Conservation (phyloP, 2,888 invertebrate genomes). For the Caenorhabditis parvicauda region DNA sequence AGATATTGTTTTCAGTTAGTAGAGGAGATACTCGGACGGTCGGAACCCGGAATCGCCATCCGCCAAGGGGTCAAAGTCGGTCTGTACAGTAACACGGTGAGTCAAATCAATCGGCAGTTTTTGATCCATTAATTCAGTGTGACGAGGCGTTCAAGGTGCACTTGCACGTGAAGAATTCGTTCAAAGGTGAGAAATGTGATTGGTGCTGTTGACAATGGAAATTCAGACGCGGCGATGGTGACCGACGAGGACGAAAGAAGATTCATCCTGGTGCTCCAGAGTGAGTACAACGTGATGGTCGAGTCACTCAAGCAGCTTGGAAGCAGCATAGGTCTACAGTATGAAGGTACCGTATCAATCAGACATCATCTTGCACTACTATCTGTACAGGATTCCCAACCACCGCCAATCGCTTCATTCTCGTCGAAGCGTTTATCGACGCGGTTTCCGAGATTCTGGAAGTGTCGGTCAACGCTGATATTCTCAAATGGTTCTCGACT, state of each 20-base stretch:
- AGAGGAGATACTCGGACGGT: constrained; percentile 42
- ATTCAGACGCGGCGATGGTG: constrained; percentile 19
- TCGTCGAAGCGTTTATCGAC: constrained; percentile 46
- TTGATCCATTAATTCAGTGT: constrained; percentile 8
- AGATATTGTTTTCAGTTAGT: constrained; percentile 20
- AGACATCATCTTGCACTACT: background rate
- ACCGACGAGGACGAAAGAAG: constrained; percentile 28
- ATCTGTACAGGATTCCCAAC: constrained; percentile 31
- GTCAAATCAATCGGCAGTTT: background rate
- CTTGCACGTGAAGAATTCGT: constrained; percentile 20
- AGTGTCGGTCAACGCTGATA: constrained; percentile 19
- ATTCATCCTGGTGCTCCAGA: constrained; percentile 36
- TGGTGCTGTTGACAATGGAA: background rate
- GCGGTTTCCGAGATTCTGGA: constrained; percentile 36
- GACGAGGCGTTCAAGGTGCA: constrained; percentile 19
- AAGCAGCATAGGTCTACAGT: constrained; percentile 29
- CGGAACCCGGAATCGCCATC: constrained; percentile 40
- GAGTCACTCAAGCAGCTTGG: constrained; percentile 32
- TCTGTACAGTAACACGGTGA: constrained; percentile 28
- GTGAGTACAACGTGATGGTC: constrained; percentile 32
- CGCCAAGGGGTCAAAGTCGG: constrained; percentile 42
- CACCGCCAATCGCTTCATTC: constrained; percentile 31
- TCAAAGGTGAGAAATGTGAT: constrained; percentile 6
- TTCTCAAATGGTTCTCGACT: constrained; percentile 25
- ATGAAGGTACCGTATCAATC: constrained; percentile 23